Evolutionary conservation across 2,888 invertebrate genomes (phyloP).

Genomic region (Desoria tigrina): DNA sequence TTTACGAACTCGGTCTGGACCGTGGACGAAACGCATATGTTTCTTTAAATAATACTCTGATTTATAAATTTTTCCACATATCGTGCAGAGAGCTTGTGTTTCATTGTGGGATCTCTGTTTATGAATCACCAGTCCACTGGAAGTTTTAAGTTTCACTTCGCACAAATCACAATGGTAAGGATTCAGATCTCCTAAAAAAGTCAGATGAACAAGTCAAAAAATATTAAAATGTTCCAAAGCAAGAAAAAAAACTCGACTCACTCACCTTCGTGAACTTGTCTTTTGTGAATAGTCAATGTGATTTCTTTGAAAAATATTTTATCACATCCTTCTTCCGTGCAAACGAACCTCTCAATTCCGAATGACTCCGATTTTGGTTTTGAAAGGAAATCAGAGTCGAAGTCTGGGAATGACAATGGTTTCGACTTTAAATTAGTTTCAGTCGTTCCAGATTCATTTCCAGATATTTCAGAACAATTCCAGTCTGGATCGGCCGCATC

Average conservation of each 20-base stretch:
- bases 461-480: not conserved
- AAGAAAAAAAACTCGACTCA: not conserved
- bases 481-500: no score
- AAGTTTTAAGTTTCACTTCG: not conserved
- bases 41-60: not conserved
- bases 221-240: not conserved
- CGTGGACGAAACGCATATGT: not conserved
- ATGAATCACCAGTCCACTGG: not conserved
- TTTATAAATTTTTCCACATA: not conserved
- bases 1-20: not conserved
- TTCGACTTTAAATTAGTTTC: no score
- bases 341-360: no score
- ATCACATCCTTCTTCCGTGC: no score
- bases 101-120: no score
- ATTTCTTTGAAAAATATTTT: no score
- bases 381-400: no score
- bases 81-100: not conserved
- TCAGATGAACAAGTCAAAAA: slow-evolving; percentile 4
- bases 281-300: not conserved
- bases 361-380: not conserved
- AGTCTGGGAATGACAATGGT: not conserved
- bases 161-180: slow-evolving; percentile 20
- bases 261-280: not conserved
- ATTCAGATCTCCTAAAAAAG: slow-evolving; percentile 10
- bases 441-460: no score